Conservation (phyloP, 2,797 vertebrate genomes). For the Rhinatrema bivittatum region DNA sequence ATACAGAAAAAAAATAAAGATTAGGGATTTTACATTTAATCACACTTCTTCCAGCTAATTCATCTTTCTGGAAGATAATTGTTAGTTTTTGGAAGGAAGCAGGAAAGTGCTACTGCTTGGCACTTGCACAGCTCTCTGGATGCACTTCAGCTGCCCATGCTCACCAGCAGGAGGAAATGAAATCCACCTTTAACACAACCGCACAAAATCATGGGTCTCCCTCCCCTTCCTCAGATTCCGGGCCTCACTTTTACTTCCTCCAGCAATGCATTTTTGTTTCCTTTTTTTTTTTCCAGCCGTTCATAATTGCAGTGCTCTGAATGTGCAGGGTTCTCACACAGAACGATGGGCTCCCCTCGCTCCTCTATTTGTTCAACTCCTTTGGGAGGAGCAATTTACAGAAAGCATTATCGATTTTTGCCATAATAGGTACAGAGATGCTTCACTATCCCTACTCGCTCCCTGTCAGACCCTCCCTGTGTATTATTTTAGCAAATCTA, state of each 20-base stretch:
- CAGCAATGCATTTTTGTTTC: too few relatives aligned
- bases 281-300: too few relatives aligned
- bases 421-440: slow-evolving; percentile 74
- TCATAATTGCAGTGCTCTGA: slow-evolving; percentile 64
- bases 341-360: slow-evolving; percentile 67
- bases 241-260: too few relatives aligned
- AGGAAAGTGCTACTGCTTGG: too few relatives aligned
- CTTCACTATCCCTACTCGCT: slow-evolving; percentile 61
- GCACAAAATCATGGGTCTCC: too few relatives aligned
- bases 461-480: slow-evolving; percentile 66
- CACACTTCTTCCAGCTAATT: slow-evolving; percentile 17
- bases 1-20: slow-evolving; percentile 41
- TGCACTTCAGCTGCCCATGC: slow-evolving; percentile 10
- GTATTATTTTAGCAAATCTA: slow-evolving; percentile 67
- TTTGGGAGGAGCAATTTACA: slow-evolving; percentile 77
- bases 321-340: slow-evolving; percentile 55
- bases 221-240: too few relatives aligned
- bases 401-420: slow-evolving; percentile 76
- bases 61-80: slow-evolving; percentile 11
- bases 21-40: slow-evolving; percentile 32
- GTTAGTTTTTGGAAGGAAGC: slow-evolving; percentile 1
- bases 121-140: too few relatives aligned
- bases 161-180: slow-evolving; percentile 17
- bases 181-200: too few relatives aligned
- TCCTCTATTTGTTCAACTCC: slow-evolving; percentile 67